phyloP scores from a whole-genome alignment of 2,113 vertebrate genomes.

The Toxostoma redivivum region DNA sequence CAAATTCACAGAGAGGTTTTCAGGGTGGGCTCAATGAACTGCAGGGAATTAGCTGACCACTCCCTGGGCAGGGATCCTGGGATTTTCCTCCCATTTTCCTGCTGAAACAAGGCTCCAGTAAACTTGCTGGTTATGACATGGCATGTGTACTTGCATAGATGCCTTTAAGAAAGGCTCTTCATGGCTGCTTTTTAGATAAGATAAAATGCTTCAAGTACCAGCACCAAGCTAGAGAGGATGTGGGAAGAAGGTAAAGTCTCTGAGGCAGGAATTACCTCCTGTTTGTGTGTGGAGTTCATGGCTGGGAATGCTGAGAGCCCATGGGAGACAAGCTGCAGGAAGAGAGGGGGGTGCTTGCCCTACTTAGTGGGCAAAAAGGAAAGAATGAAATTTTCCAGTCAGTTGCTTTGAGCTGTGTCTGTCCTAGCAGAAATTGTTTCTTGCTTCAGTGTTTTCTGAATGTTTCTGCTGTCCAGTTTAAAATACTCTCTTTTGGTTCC shows the following conservation, averaged over 20 bases:
- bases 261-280: not conserved
- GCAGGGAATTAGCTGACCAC: not conserved
- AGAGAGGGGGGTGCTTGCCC: not conserved
- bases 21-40: not conserved
- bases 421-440: not conserved
- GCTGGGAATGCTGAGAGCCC: not conserved
- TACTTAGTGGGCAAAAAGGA: not conserved
- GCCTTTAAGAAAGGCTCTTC: not conserved
- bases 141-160: not conserved
- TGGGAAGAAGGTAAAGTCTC: not conserved
- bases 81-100: not conserved
- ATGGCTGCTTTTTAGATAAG: not conserved
- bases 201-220: not conserved
- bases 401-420: not conserved
- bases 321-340: not conserved
- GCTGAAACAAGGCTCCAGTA: not conserved
- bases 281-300: not conserved
- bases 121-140: not conserved
- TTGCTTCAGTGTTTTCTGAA: not conserved
- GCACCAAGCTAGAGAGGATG: not conserved
- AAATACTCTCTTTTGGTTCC: not conserved
- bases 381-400: not conserved
- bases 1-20: not conserved
- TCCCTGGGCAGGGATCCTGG: not conserved
- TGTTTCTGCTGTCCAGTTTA: not conserved